These are phyloP conservation scores for Mastomys natalensis DNA, from an alignment of 2,113 vertebrate genomes.

Conservation along the genomic window DNA sequence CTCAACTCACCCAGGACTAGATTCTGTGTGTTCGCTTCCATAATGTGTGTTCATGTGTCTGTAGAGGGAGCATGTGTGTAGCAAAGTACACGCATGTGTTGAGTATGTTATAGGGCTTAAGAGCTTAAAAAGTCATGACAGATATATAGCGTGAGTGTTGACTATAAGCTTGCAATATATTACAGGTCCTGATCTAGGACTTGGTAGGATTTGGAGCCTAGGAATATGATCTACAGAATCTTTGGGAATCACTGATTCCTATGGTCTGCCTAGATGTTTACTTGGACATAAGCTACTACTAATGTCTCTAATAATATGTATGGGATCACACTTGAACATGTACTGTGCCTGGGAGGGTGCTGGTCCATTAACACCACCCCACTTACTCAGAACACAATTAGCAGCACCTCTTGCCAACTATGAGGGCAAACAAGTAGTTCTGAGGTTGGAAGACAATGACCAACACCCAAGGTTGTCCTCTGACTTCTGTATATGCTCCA, in stretches of 20 bases:
- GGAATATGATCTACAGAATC: neutral
- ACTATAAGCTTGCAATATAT: neutral
- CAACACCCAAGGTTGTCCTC: too few species aligned
- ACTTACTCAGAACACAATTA: neutral
- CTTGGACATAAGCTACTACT: neutral
- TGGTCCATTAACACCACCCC: neutral
- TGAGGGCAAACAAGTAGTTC: neutral
- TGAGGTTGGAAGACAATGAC: neutral
- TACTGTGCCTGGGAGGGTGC: neutral
- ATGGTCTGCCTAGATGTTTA: neutral
- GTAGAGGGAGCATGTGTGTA: fast-evolving
- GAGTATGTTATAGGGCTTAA: neutral
- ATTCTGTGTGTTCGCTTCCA: neutral
- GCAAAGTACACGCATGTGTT: neutral
- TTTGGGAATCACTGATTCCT: neutral
- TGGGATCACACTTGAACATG: neutral
- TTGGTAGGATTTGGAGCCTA: slow-evolving; percentile 9
- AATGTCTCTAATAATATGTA: neutral
- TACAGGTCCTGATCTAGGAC: neutral
- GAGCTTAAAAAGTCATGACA: neutral
- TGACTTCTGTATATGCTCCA: neutral
- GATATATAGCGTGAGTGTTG: neutral
- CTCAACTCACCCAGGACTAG: neutral
- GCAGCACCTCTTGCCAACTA: neutral
- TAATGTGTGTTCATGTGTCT: neutral